These are phyloP conservation scores for Chaetops frenatus DNA, from an alignment of 2,113 vertebrate genomes.

Conservation along the genomic window DNA sequence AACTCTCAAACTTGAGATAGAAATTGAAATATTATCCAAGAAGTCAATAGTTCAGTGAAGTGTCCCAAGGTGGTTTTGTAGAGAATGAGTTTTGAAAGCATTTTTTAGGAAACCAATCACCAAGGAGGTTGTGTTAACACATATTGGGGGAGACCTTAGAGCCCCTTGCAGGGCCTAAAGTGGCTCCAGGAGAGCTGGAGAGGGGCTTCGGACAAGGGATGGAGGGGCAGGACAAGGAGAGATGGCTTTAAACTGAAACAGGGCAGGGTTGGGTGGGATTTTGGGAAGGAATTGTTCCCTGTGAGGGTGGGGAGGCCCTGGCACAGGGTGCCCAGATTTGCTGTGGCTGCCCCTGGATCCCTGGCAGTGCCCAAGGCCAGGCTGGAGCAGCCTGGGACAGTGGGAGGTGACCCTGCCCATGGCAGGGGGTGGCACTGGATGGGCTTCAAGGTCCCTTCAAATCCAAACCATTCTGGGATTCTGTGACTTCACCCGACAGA, in stretches of 20 bases:
- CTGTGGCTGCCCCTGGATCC: neutral
- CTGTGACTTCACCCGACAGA: neutral
- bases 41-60: neutral
- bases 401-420: neutral
- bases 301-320: fast-evolving
- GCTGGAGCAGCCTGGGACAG: neutral
- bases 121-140: neutral
- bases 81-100: neutral
- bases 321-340: neutral
- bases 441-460: neutral
- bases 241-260: neutral
- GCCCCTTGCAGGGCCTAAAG: neutral
- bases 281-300: neutral
- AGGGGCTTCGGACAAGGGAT: neutral
- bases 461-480: neutral
- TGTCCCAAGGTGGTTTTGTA: neutral
- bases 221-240: neutral
- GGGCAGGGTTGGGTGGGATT: fast-evolving
- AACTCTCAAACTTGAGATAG: fast-evolving
- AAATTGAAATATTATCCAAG: neutral
- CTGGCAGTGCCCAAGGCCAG: neutral
- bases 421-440: fast-evolving
- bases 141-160: neutral
- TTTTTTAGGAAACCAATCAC: neutral
- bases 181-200: neutral